Conservation (phyloP, 1,140 invertebrate species). For the Brachionus rubens region DNA sequence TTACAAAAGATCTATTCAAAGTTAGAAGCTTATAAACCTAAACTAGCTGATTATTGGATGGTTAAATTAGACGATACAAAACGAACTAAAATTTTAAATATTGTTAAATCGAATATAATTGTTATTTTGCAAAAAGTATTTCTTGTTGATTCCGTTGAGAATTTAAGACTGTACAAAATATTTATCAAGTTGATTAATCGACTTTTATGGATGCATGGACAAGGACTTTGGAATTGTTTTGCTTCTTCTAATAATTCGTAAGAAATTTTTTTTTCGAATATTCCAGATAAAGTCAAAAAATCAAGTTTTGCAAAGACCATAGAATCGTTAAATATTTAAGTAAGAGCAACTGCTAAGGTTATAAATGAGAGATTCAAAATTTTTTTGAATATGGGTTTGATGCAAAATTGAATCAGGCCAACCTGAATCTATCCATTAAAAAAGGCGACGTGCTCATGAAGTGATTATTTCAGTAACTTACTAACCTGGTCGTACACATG, state of each 20-base stretch:
- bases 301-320: too few relatives aligned
- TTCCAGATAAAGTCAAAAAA: too few relatives aligned
- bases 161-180: conserved; percentile 54
- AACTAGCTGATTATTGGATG: conserved; percentile 60
- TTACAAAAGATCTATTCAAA: conserved; percentile 58
- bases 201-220: conserved; percentile 59
- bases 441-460: too few relatives aligned
- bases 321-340: too few relatives aligned
- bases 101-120: conserved; percentile 57
- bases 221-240: conserved; percentile 60
- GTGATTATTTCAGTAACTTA: too few relatives aligned
- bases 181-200: conserved; percentile 58
- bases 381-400: too few relatives aligned
- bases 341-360: too few relatives aligned
- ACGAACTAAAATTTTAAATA: conserved; percentile 57
- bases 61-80: conserved; percentile 60
- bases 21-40: conserved; percentile 59
- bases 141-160: conserved; percentile 52
- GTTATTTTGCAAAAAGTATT: conserved; percentile 55
- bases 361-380: too few relatives aligned
- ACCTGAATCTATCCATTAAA: too few relatives aligned
- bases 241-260: conserved; percentile 22
- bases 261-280: neutral
- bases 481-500: too few relatives aligned
- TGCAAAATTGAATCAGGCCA: too few relatives aligned